phyloP scores from a whole-genome alignment of 2,113 vertebrate genomes.

The Pleuronectes platessa region DNA sequence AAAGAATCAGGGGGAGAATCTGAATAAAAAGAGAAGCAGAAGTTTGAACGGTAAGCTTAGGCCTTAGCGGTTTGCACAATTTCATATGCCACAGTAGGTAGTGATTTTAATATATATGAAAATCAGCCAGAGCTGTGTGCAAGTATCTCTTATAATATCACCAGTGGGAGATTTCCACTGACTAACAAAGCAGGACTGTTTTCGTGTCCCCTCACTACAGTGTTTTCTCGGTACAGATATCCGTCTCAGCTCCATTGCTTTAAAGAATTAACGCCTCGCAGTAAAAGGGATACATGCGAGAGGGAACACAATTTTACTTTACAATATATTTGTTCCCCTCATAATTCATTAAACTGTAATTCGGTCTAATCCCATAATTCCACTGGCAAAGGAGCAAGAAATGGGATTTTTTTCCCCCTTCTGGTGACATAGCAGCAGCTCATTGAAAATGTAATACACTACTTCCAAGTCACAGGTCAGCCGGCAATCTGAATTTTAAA shows the following conservation, averaged over 20 bases:
- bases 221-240: constrained; percentile 43
- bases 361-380: constrained; percentile 82
- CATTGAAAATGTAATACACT: constrained; percentile 99
- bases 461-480: constrained; percentile 99
- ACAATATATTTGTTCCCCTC: constrained; percentile 50
- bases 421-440: constrained; percentile 89
- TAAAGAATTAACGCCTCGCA: constrained; percentile 31
- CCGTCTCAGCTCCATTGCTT: constrained; percentile 24
- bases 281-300: constrained; percentile 10
- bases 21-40: constrained; percentile 76
- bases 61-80: constrained; percentile 82
- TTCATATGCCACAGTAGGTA: constrained; percentile 89
- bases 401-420: constrained; percentile 77
- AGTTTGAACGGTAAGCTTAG: constrained; percentile 84
- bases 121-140: constrained; percentile 91
- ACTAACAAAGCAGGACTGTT: constrained; percentile 62
- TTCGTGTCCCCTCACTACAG: constrained; percentile 40
- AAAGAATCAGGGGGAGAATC: constrained; percentile 64
- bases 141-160: constrained; percentile 90
- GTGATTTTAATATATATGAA: constrained; percentile 99
- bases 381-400: constrained; percentile 78
- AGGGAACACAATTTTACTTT: constrained; percentile 33
- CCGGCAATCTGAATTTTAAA: constrained; percentile 99
- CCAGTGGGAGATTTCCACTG: constrained; percentile 66
- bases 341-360: constrained; percentile 58